Evolutionary conservation across 2,888 invertebrate genomes (phyloP), one percentile per base, ranked within the genome.

Genomic region (Erebia epiphron): DNA sequence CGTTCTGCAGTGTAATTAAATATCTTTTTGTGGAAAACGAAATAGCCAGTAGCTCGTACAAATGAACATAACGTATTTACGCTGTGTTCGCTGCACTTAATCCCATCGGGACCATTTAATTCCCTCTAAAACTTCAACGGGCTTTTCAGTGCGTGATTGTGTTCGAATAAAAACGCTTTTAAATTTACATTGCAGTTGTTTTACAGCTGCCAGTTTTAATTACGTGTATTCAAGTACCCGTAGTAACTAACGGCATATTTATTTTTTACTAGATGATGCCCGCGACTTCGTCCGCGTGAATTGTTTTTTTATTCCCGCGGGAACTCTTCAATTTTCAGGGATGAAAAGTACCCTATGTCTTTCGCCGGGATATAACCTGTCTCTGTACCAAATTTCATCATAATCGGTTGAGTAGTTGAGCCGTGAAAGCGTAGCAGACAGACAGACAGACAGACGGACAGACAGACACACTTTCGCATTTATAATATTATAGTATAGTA

Each of bases 1-100:
- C 60, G 16, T 0, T 60, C 41, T 60, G 3, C 46, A 46, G 18
- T 46, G 10, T 18, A 46, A 2, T 7, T 16, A 18, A 60, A 46
- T 61, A 43, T 61, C 18, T 61, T 43, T 61, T 11, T 43, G 43
- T 67, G 18, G 57, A 9, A 63, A 69, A 49, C 56, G 49, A 72
- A 72, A 66, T 69, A 67, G 26, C 67, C 56, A 46, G 14, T 66
- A 16, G 64, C 46, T 16, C 26, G 64, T 49, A 68, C 67, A 65
- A 71, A 71, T 41, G 68, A 69, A 46, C 41, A 49, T 71, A 66
- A 71, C 58, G 68, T 67, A 73, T 71, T 73, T 63, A 71, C 35
- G 66, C 43, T 62, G 61, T 70, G 71, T 68, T 65, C 66, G n/a
- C 41, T 70, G 50, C 65, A 35, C 65, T 62, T 68, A 68, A 73